phyloP scores from a whole-genome alignment of 1,140 invertebrate species.

The Pseudachorutes palmiensis region DNA sequence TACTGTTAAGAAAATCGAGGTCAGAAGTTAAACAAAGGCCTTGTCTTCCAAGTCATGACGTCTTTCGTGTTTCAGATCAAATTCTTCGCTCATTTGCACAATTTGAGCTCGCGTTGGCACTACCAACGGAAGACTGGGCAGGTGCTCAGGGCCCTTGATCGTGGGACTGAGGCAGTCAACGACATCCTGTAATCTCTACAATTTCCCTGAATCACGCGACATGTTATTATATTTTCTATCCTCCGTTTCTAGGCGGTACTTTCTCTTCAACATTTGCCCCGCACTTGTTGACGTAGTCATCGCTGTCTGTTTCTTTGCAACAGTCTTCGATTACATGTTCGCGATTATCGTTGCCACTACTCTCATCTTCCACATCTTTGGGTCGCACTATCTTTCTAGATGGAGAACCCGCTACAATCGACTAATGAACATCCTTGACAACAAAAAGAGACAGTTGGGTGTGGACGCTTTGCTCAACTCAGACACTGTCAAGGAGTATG shows the following conservation, averaged over 20 bases:
- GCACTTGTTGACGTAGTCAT: constrained; percentile 56
- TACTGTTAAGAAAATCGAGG: background rate
- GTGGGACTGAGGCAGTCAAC: constrained; percentile 54
- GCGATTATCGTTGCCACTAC: constrained; percentile 55
- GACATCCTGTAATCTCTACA: constrained; percentile 47
- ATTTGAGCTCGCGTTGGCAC: constrained; percentile 50
- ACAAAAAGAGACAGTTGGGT: constrained; percentile 48
- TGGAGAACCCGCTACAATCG: constrained; percentile 44
- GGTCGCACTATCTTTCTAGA: constrained; percentile 34
- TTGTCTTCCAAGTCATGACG: too few species aligned
- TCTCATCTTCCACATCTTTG: constrained; percentile 51
- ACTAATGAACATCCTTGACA: constrained; percentile 54
- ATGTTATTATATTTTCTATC: too few species aligned
- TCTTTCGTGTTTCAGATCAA: constrained; percentile 40
- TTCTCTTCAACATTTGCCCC: constrained; percentile 48
- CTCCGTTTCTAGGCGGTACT: too few species aligned
- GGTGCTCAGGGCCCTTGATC: constrained; percentile 53
- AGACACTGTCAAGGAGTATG: constrained; percentile 60
- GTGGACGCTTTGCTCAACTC: constrained; percentile 59
- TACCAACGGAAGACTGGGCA: constrained; percentile 55
- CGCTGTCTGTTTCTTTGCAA: constrained; percentile 54
- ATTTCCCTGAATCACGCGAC: too few species aligned
- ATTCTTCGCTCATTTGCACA: constrained; percentile 50
- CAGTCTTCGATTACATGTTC: constrained; percentile 54
- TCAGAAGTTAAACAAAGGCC: background rate